Base-by-base conservation (phyloP, 1,140 invertebrate species). In the Paraescarpia echinospica region DNA sequence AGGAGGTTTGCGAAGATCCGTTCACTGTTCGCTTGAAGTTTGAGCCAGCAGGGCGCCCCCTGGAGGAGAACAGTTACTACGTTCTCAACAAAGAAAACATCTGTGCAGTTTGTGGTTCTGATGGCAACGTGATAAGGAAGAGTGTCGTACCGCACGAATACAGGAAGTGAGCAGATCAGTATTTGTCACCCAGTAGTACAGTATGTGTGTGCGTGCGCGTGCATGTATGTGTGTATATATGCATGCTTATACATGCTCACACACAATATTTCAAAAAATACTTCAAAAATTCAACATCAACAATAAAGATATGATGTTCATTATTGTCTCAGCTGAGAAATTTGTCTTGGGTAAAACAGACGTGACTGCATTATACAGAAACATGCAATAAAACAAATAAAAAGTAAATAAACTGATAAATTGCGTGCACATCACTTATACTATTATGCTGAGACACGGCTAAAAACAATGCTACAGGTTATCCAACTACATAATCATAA, bases 121-220 rank as follows among this genome's bases (percentile, higher is more conserved):
- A 95, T 0, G 97, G 98, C 90, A 97, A 97, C 0, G 98, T 97
- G 94, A 97, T 98, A 59, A 96, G 97, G 4, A 98, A 98, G 95
- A 98, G 98, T 94, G 97, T 98, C 51, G 97, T 98, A 88, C 98
- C 98, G 0, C 97, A 97, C 92, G 98, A 98, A 96, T 98, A 98
- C 95, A 97, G 98, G 92, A 98, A 97, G 96, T 96, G 93, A 94
- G 94, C n/a, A 91, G 34, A 12, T 90, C n/a, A 34, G 35, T 33
- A 41, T 34, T 90, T 90, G 90, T 77, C 8, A 77, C 59, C 59
- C 59, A 77, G n/a, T n/a, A n/a, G n/a, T n/a, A n/a, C n/a, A 77
- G 0, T 31, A 77, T 77, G 4, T 77, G 27, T 0, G 14, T 9
- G 8, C 18, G 18, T 51, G 48, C 18, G 48, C 48, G 18, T 51